Evolutionary conservation across 2,113 vertebrate genomes (phyloP).

Genomic region (Clinocottus analis): DNA sequence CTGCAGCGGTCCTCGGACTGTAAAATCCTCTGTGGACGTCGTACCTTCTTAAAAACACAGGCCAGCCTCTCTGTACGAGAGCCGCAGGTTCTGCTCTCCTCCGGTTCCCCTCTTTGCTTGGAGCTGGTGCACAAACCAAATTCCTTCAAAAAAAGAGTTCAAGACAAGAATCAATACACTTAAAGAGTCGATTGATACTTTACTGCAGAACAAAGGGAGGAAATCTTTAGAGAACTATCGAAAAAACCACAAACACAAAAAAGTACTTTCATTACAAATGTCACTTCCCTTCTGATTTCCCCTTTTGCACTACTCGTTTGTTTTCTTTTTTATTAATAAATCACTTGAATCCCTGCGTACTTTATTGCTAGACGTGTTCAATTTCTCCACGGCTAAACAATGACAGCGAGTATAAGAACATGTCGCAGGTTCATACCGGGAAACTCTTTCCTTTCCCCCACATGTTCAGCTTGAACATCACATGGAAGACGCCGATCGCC

Average conservation of each 20-base stretch:
- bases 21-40: not conserved
- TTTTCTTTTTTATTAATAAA: not conserved
- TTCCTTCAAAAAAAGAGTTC: slow-evolving; percentile 55
- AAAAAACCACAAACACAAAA: not conserved
- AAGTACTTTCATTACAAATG: not conserved
- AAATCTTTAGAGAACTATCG: not conserved
- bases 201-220: not conserved
- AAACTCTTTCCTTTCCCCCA: slow-evolving; percentile 58
- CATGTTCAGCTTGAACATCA: slow-evolving; percentile 81
- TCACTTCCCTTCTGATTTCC: slow-evolving; percentile 1
- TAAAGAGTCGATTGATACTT: not conserved
- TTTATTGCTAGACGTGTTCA: not conserved
- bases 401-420: not conserved
- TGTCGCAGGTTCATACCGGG: slow-evolving; percentile 56
- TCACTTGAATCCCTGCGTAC: not conserved
- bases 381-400: not conserved
- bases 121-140: slow-evolving; percentile 46
- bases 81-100: not conserved
- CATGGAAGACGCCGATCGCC: slow-evolving; percentile 77
- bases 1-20: not conserved
- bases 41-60: slow-evolving; percentile 67
- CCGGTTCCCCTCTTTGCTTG: slow-evolving; percentile 8
- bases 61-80: slow-evolving; percentile 5
- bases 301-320: not conserved
- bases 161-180: not conserved